Percentiles rank a stretch among this genome's conserved stretches.
Conservation (phyloP, 2,888 invertebrate genomes). For the Drosophila kambysellisi region DNA sequence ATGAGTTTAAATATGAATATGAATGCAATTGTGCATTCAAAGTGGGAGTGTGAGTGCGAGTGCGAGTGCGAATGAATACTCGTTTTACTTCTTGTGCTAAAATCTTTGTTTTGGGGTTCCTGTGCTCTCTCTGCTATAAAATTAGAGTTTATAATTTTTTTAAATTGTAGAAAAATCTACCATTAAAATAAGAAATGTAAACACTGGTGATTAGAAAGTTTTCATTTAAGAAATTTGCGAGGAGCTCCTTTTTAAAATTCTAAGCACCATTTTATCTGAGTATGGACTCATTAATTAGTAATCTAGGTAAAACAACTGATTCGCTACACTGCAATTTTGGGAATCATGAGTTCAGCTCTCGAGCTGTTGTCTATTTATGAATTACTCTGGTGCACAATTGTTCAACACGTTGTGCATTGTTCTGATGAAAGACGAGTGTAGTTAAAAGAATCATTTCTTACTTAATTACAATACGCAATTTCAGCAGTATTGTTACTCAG, state of each 20-base stretch:
- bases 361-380: not conserved
- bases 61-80: not conserved
- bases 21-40: not conserved
- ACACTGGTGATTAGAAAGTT: not conserved
- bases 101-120: not conserved
- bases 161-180: no score
- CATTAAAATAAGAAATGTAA: no score
- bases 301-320: not conserved
- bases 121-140: no score
- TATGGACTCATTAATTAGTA: not conserved
- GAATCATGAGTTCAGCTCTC: not conserved
- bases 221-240: not conserved
- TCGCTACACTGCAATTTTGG: not conserved
- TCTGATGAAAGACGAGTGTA: not conserved
- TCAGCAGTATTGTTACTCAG: not conserved
- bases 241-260: not conserved
- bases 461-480: not conserved
- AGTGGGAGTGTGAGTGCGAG: not conserved
- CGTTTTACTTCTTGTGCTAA: not conserved
- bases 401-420: not conserved
- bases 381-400: not conserved
- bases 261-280: not conserved
- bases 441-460: not conserved
- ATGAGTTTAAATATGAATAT: constrained; percentile 13
- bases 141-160: no score